phyloP scores from a whole-genome alignment of 2,888 invertebrate genomes.

The Eledona agricola region DNA sequence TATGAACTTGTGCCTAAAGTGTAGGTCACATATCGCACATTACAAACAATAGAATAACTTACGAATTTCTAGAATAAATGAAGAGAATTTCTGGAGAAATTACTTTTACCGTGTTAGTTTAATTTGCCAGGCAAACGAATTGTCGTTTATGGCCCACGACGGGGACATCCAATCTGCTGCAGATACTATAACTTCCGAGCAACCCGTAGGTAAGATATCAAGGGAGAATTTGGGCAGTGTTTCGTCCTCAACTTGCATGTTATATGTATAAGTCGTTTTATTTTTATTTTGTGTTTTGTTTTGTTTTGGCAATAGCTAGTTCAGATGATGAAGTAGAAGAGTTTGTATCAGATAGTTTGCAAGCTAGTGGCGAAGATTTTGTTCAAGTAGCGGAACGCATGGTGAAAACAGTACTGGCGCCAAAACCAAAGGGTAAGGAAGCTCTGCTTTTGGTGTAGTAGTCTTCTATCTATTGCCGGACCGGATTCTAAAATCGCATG shows the following conservation, averaged over 20 bases:
- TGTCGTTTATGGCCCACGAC: conserved; percentile 61
- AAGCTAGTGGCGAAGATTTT: conserved; percentile 72
- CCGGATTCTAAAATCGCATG: conserved; percentile 17
- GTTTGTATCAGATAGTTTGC: conserved; percentile 81
- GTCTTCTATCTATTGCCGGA: too few relatives aligned
- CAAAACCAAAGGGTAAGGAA: conserved; percentile 61
- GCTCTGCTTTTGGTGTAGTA: conserved; percentile 20
- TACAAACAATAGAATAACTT: too few relatives aligned
- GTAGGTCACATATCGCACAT: too few relatives aligned
- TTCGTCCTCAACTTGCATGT: too few relatives aligned
- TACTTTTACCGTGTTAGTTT: conserved; percentile 99
- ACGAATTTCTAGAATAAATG: conserved; percentile 77
- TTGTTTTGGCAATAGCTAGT: conserved; percentile 53
- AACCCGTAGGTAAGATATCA: conserved; percentile 60
- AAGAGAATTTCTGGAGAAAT: conserved; percentile 99
- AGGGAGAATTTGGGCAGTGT: too few relatives aligned
- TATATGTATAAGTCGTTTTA: conserved; percentile 12
- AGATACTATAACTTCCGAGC: conserved; percentile 56
- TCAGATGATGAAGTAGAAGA: conserved; percentile 66
- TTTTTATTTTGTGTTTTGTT: too few relatives aligned
- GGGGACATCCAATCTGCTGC: conserved; percentile 57
- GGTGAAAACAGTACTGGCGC: conserved; percentile 72
- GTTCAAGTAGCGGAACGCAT: conserved; percentile 80
- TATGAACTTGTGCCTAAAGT: conserved; percentile 99
- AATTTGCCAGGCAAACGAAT: conserved; percentile 95